Base-by-base conservation (phyloP, 2,113 vertebrate species). In the Ammodramus savannarum region DNA sequence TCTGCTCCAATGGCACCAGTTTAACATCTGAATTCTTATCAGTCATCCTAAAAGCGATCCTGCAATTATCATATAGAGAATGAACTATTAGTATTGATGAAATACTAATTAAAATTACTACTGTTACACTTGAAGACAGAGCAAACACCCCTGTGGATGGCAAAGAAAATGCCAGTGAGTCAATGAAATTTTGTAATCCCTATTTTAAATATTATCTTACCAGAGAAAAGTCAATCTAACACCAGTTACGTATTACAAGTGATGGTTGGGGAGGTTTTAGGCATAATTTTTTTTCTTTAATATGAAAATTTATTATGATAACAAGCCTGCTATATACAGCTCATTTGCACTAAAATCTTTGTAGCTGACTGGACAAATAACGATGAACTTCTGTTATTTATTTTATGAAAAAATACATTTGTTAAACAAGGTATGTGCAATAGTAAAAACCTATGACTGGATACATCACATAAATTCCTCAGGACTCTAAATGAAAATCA, bases 101-200 rank as follows among this genome's bases (percentile, higher is more conserved):
- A 94, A 76, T 48, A 68, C 61, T 88, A 83, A 97, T 75, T 67
- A 85, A 96, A 96, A 91, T 91, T 9, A 73, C 57, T 68, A 84
- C 29, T 59, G 48, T 85, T 68, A 62, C 57, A 39, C 32, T 39
- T 52, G 57, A 81, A 72, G 62, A 85, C n/a, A 89, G 76, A 91
- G 38, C 27, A 81, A 95, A 91, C 71, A 75, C 32, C 83, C 44
- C 49, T 88, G 13, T 75, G 49, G 52, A 63, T 49, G 58, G 38
- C 74, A 93, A 96, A 93, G 65, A 95, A 96, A 96, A 94, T 55
- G 73, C 29, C 43, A 89, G 27, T 0, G 11, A 62, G 80, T 88
- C 92, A 89, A 38, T 31, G 46, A 90, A 90, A 66, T 54, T 26
- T 67, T 87, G 49, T 58, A 85, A 83, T 87, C 22, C 43, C 58